Percentiles rank a stretch among this genome's conserved stretches.
Conservation (phyloP, 2,888 invertebrate species). For the Drosophila helvetica region DNA sequence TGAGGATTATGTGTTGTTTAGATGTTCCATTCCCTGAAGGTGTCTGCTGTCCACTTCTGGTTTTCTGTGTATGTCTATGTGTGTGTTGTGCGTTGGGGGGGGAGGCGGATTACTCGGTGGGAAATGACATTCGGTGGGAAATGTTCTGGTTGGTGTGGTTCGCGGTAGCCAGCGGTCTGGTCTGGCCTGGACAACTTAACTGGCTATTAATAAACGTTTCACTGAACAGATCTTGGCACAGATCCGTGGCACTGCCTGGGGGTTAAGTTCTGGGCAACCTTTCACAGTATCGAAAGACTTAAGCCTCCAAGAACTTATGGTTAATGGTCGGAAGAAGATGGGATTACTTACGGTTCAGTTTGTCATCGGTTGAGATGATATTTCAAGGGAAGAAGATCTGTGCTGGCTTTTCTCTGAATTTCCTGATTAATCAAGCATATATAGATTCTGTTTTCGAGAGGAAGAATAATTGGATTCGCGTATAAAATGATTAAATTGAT, state of each 20-base stretch:
- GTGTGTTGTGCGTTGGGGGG: background rate
- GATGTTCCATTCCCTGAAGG: conserved; percentile 26
- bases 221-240: conserved; percentile 47
- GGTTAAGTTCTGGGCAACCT: conserved; percentile 48
- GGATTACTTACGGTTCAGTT: background rate
- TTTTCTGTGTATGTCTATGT: conserved; percentile 30
- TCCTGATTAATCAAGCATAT: background rate
- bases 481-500: background rate
- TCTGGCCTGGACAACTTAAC: conserved; percentile 26
- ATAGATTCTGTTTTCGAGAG: background rate
- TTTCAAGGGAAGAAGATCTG: background rate
- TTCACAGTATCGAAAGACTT: conserved; percentile 26
- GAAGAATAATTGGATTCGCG: background rate
- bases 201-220: conserved; percentile 63
- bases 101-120: conserved; percentile 46
- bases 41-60: conserved; percentile 35
- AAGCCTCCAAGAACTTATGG: conserved; percentile 18
- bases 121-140: conserved; percentile 75
- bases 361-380: background rate
- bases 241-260: conserved; percentile 34
- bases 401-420: background rate
- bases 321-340: conserved; percentile 3
- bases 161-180: conserved; percentile 49
- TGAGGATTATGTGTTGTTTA: conserved; percentile 67
- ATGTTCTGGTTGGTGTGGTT: conserved; percentile 55